Evolutionary conservation across 1,140 invertebrate species (phyloP).

Genomic region (Apocrypta bakeri): DNA sequence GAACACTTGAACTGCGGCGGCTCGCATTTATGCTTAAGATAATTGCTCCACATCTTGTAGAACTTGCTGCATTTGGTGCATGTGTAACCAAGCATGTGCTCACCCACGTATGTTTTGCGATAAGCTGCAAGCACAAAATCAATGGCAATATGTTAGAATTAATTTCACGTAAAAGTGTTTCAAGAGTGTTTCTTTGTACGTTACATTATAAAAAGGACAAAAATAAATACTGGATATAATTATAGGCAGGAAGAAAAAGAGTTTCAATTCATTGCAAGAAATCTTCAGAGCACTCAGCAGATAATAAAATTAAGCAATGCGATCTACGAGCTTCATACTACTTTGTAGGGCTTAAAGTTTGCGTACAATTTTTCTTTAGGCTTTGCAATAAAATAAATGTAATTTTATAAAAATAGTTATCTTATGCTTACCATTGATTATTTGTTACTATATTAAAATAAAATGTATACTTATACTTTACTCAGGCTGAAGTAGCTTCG

Average conservation of each 20-base stretch:
- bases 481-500: too few relatives aligned
- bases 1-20: slow-evolving; percentile 73
- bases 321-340: slow-evolving; percentile 22
- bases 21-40: slow-evolving; percentile 74
- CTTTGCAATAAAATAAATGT: background rate
- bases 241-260: slow-evolving; percentile 5
- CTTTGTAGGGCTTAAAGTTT: slow-evolving; percentile 23
- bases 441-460: background rate
- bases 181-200: background rate
- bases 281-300: slow-evolving; percentile 32
- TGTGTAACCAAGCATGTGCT: slow-evolving; percentile 73
- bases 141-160: slow-evolving; percentile 56
- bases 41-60: slow-evolving; percentile 76
- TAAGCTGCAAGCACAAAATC: slow-evolving; percentile 71
- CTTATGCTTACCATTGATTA: background rate
- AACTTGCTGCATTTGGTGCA: slow-evolving; percentile 74
- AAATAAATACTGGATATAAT: background rate
- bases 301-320: slow-evolving; percentile 44
- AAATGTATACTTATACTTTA: background rate
- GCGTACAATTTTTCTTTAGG: background rate
- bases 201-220: background rate
- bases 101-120: slow-evolving; percentile 73
- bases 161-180: slow-evolving; percentile 58
- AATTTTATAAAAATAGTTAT: background rate
- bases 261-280: slow-evolving; percentile 62